A percentile compares a stretch with the other conserved stretches of the same genome.
Evolutionary conservation across 2,113 vertebrate genomes (phyloP).

Genomic region (Tragelaphus scriptus): DNA sequence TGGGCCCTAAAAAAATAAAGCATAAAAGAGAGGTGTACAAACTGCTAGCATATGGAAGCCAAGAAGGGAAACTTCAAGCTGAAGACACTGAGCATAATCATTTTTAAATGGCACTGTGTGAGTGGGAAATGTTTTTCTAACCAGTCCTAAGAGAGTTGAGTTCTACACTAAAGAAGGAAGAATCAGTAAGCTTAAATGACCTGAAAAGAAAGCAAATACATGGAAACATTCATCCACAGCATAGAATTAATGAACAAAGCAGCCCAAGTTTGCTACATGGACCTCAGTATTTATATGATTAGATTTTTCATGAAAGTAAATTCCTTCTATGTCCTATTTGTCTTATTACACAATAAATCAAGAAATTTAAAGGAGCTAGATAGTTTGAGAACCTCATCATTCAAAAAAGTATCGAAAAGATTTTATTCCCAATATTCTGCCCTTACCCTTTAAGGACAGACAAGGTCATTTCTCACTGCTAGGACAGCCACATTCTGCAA

Average conservation of each 20-base stretch:
- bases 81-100: conserved; percentile 37
- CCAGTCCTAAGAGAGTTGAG: conserved; percentile 49
- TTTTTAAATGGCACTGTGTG: conserved; percentile 47
- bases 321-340: background rate
- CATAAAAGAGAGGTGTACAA: conserved; percentile 34
- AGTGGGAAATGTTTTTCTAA: conserved; percentile 47
- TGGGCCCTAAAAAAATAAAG: background rate
- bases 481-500: background rate
- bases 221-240: background rate
- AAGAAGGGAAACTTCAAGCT: conserved; percentile 28
- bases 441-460: background rate
- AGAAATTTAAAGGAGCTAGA: background rate
- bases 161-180: background rate
- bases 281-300: conserved; percentile 15
- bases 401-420: background rate
- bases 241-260: conserved; percentile 46
- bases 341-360: conserved; percentile 30
- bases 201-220: conserved; percentile 35
- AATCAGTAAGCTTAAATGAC: conserved; percentile 60
- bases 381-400: background rate
- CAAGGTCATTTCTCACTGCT: background rate
- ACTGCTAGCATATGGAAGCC: conserved; percentile 37
- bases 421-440: background rate
- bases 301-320: conserved; percentile 10
- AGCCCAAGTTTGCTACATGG: background rate